A percentile compares a stretch with the other conserved stretches of the same genome.
These are phyloP conservation scores for Synanthedon myopaeformis DNA, from an alignment of 2,888 invertebrate species.

Conservation along the genomic window DNA sequence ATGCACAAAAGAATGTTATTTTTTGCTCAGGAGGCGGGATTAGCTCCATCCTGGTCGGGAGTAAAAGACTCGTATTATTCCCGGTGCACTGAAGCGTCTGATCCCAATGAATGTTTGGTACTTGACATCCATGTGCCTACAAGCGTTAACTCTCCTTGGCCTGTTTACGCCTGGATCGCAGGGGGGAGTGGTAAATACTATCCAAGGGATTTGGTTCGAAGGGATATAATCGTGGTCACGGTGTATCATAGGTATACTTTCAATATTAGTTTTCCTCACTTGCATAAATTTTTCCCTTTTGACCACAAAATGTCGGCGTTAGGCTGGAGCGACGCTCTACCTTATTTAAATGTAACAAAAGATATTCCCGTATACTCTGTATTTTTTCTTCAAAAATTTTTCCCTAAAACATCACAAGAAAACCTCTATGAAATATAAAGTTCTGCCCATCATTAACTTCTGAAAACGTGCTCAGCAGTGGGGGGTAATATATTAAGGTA, in stretches of 20 bases:
- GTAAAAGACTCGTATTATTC: constrained; percentile 28
- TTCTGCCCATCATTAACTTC: too few species aligned
- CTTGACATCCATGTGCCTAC: constrained; percentile 74
- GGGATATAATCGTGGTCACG: constrained; percentile 39
- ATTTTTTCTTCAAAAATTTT: too few species aligned
- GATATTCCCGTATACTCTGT: too few species aligned
- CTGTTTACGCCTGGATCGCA: constrained; percentile 50
- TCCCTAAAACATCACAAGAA: too few species aligned
- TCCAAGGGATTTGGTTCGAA: constrained; percentile 34
- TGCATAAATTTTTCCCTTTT: too few species aligned
- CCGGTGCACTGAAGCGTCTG: constrained; percentile 27
- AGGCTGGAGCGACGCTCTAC: too few species aligned
- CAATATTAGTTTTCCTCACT: background rate
- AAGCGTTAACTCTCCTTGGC: constrained; percentile 24
- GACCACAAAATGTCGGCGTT: too few species aligned
- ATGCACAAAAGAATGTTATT: too few species aligned
- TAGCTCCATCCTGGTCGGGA: constrained; percentile 45
- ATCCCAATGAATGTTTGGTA: constrained; percentile 73
- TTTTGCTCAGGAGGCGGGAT: constrained; percentile 29
- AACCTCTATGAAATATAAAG: too few species aligned
- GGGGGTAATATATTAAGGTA: too few species aligned
- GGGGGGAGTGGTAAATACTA: constrained; percentile 33
- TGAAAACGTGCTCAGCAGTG: too few species aligned
- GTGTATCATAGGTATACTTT: constrained; percentile 41
- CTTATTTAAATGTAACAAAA: too few species aligned